Evolutionary conservation across 2,888 invertebrate species (phyloP).

Genomic region (Norana najaformis): DNA sequence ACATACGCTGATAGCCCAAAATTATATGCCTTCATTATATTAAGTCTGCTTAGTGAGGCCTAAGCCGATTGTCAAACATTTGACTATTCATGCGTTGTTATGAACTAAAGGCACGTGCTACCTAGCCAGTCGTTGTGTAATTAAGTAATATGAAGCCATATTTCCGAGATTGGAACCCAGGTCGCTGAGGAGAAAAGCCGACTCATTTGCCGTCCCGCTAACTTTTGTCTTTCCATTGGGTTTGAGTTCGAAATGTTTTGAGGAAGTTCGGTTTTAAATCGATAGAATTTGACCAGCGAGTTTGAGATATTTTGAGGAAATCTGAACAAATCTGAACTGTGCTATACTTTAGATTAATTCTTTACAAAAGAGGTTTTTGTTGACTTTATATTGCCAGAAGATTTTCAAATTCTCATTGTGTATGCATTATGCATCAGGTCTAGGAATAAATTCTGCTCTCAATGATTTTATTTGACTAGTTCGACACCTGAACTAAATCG

Average conservation of each 20-base stretch:
- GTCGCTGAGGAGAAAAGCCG: not conserved
- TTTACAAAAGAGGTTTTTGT: not conserved
- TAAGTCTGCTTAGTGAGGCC: too few species aligned
- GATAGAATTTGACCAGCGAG: not conserved
- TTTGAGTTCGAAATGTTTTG: not conserved
- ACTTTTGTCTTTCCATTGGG: not conserved
- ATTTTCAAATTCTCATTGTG: not conserved
- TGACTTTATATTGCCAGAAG: not conserved
- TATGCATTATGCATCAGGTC: too few species aligned
- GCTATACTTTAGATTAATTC: not conserved
- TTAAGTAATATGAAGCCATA: not conserved
- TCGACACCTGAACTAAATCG: too few species aligned
- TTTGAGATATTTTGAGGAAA: not conserved
- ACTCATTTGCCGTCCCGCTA: not conserved
- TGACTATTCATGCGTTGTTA: not conserved
- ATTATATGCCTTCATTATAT: not conserved
- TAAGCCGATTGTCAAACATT: conserved; percentile 6
- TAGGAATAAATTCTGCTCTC: too few species aligned
- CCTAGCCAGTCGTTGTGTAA: not conserved
- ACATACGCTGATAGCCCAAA: not conserved
- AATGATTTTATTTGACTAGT: too few species aligned
- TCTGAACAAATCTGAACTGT: not conserved
- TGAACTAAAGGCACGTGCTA: not conserved
- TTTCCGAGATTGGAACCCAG: not conserved
- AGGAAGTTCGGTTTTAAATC: not conserved